Evolutionary conservation across 2,888 invertebrate species (phyloP).

Genomic region (Cephalotes varians): DNA sequence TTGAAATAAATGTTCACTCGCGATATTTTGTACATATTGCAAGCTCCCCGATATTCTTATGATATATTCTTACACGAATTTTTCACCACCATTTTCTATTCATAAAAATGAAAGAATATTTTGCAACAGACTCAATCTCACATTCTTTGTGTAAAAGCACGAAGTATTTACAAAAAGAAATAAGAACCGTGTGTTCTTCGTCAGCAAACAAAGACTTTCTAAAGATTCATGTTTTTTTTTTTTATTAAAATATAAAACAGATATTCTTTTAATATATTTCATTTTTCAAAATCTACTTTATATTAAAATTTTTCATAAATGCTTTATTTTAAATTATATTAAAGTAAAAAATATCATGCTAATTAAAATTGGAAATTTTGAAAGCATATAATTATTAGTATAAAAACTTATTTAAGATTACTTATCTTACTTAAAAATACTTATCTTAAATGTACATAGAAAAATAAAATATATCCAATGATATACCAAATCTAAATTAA

Average conservation of each 20-base stretch:
- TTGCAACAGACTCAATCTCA: neutral
- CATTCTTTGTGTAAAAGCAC: neutral
- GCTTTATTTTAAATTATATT: neutral
- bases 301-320: neutral
- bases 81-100: neutral
- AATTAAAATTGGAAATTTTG: neutral
- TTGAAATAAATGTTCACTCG: neutral
- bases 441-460: neutral
- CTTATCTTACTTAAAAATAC: too few species aligned
- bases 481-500: too few species aligned
- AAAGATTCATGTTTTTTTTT: conserved; percentile 21
- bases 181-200: neutral
- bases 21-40: conserved; percentile 14
- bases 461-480: neutral
- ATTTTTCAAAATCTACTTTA: neutral
- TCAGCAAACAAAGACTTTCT: neutral
- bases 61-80: neutral
- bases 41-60: neutral
- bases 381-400: neutral
- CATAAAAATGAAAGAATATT: conserved; percentile 2
- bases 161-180: neutral
- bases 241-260: neutral
- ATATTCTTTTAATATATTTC: neutral
- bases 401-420: neutral
- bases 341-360: neutral